Base-by-base conservation (phyloP, 2,797 vertebrate species). In the Simalia tracyae region DNA sequence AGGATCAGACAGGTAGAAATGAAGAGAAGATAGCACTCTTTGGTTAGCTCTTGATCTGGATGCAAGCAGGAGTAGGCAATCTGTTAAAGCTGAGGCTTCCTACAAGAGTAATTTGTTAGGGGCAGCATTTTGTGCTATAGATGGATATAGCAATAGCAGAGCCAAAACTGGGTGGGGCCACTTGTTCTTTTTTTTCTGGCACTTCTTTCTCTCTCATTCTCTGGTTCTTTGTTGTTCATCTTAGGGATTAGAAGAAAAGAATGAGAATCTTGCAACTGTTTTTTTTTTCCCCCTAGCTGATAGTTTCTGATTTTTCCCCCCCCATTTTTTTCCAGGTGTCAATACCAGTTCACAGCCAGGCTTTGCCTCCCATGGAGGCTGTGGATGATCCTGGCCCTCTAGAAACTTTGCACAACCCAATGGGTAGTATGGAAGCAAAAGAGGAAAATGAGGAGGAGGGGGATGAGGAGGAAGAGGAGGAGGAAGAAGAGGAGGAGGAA, bases 401-500 rank as follows among this genome's bases (percentile, higher is more conserved):
- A 92, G 98, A 98, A 94, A 97, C 98, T n/a, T 97, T 99, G 28
- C 97, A 97, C 95, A 97, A 97, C 93, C 97, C 97, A 0, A 97
- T 98, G 91, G 98, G 97, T 76, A 98, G 98, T 87, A 98, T 98
- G 85, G 98, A 99, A 96, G 98, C 98, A 86, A 98, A 98, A 94
- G 98, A 98, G 85, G 99, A 99, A 36, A 98, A 99, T 0, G 98
- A 99, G 1, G 98, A 99, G 0, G 97, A 98, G 7, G 99, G 98
- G 0, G 98, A 99, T 0, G 98, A 99, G 10, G 98, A 98, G 0
- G 98, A 98, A 0, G 96, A 97, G 0, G 98, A 98, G 0, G 98
- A 97, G 0, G 97, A 97, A 0, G 96, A 95, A 1, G 95, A 95
- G 0, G 94, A 95, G 0, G 95, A 96, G 1, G 96, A 98, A 0